Conservation (phyloP, 1,140 invertebrate genomes). For the Drosophila erecta region DNA sequence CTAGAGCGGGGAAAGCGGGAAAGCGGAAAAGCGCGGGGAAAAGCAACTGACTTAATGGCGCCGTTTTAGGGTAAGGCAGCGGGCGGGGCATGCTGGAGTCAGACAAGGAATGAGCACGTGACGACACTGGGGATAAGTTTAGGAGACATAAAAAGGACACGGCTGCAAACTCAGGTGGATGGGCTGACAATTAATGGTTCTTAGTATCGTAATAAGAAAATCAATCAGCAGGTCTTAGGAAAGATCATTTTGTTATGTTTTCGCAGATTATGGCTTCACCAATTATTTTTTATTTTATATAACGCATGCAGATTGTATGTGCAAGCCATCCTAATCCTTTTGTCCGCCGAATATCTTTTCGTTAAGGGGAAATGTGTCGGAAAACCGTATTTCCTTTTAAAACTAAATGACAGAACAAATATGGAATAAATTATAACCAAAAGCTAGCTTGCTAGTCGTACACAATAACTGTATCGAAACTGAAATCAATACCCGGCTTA, state of each 20-base stretch:
- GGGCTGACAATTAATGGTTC: constrained; percentile 38
- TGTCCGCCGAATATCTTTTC: too few relatives aligned
- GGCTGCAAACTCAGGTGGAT: constrained; percentile 7
- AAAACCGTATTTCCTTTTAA: too few relatives aligned
- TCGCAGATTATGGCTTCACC: background rate
- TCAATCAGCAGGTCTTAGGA: background rate
- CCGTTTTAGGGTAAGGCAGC: constrained; percentile 21
- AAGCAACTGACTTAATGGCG: constrained; percentile 64
- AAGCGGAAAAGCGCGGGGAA: constrained; percentile 15
- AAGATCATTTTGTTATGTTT: background rate
- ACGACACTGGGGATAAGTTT: constrained; percentile 59
- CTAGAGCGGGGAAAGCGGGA: constrained; percentile 3
- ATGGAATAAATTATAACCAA: too few relatives aligned
- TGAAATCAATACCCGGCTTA: too few relatives aligned
- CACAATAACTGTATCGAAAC: too few relatives aligned
- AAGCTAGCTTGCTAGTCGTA: too few relatives aligned
- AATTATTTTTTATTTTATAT: too few relatives aligned
- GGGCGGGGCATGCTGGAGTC: background rate
- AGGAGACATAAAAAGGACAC: constrained; percentile 38
- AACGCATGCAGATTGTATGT: too few relatives aligned
- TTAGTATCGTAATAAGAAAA: constrained; percentile 10
- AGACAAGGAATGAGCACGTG: constrained; percentile 56
- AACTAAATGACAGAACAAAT: too few relatives aligned
- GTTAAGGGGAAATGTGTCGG: too few relatives aligned
- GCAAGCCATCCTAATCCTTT: too few relatives aligned